Evolutionary conservation across 2,797 vertebrate species (phyloP).

Genomic region (Smutsia gigantea): DNA sequence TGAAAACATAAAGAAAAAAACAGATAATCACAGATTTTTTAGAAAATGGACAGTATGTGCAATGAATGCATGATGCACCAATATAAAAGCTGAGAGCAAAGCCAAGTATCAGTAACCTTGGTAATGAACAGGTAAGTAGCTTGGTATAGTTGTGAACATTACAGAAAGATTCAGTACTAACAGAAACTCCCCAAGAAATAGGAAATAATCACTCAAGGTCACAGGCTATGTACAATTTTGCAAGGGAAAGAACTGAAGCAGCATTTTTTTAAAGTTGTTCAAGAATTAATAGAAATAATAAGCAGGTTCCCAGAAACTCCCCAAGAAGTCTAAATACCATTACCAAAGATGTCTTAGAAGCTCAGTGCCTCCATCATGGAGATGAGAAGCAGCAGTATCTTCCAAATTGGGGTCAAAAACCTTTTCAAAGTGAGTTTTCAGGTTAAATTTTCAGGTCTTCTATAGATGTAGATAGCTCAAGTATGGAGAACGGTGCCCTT

Average conservation of each 20-base stretch:
- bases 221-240: not conserved
- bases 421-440: not conserved
- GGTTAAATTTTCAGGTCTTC: not conserved
- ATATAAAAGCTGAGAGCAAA: slow-evolving; percentile 22
- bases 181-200: slow-evolving; percentile 50
- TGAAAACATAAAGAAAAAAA: slow-evolving; percentile 43
- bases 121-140: slow-evolving; percentile 33
- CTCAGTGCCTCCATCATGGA: not conserved
- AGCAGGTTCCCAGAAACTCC: slow-evolving; percentile 20
- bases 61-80: not conserved
- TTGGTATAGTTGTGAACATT: not conserved
- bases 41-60: not conserved
- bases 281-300: not conserved
- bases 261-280: not conserved
- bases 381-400: not conserved
- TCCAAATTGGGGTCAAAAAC: not conserved
- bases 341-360: not conserved
- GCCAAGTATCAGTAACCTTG: slow-evolving; percentile 43
- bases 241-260: not conserved
- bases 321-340: not conserved
- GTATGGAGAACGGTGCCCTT: not conserved
- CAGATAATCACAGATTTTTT: not conserved
- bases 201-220: slow-evolving; percentile 58
- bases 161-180: slow-evolving; percentile 16
- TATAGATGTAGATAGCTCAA: not conserved